These are phyloP conservation scores for Anastrepha obliqua DNA, from an alignment of 1,140 invertebrate genomes.

Conservation along the genomic window DNA sequence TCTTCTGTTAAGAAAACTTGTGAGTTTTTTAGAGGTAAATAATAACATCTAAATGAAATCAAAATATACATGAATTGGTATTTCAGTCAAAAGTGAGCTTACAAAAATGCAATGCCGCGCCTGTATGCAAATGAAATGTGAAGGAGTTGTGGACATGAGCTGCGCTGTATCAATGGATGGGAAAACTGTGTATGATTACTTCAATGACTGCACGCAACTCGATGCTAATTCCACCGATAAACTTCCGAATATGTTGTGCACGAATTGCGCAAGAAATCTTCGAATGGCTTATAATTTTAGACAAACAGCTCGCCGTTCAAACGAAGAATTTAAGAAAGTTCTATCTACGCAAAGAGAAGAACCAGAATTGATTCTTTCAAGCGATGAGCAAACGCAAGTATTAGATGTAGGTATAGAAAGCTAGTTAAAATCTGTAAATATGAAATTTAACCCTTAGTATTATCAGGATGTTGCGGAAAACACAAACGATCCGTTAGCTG, in stretches of 20 bases:
- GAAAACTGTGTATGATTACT: constrained; percentile 32
- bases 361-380: not conserved
- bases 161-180: not conserved
- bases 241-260: constrained; percentile 17
- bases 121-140: not conserved
- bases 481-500: not conserved
- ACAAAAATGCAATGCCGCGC: constrained; percentile 13
- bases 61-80: not conserved
- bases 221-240: not conserved
- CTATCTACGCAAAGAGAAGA: not conserved
- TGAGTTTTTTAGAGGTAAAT: no score
- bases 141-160: not conserved
- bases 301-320: not conserved
- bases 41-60: not conserved
- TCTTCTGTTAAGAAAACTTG: no score
- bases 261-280: not conserved
- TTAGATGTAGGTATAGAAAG: no score
- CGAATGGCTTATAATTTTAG: constrained; percentile 8
- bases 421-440: not conserved
- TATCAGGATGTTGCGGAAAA: not conserved
- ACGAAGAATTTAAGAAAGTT: not conserved
- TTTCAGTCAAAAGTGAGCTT: not conserved
- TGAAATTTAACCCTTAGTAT: not conserved
- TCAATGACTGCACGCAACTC: constrained; percentile 27
- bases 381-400: not conserved